Evolutionary conservation across 2,797 vertebrate species (phyloP), one percentile per base, ranked within the genome.

Genomic region (Columba guinea): DNA sequence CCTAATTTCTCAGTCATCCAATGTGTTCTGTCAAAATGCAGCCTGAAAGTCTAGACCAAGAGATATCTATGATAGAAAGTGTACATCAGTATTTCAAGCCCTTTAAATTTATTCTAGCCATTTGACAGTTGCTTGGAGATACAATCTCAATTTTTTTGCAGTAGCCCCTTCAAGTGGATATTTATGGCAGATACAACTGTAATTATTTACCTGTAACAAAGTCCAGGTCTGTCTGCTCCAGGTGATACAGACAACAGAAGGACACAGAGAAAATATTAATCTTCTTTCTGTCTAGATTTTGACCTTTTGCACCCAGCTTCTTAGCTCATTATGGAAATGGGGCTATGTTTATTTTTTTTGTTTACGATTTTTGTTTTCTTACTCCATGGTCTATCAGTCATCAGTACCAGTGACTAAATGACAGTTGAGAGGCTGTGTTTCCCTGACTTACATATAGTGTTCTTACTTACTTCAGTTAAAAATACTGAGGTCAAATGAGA

Each of bases 141-240:
- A 98, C 97, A 97, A 98, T 98, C 98, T 98, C 97, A 98, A 98
- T 98, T 98, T 96, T 97, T 98, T 98, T 98, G 97, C 97, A 97
- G 97, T 97, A 98, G 97, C 95, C 97, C 97, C 97, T 98, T 98
- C 98, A 98, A 98, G 93, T 91, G 97, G 97, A 98, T 98, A 98
- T 98, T 98, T 98, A 98, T 98, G 98, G 97, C 97, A 97, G 98
- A 98, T 98, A 98, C 98, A 98, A 98, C 97, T 98, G 97, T 98
- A 98, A 98, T 98, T 98, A 98, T 98, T 98, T 98, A 98, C 97
- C 98, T 98, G 98, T 98, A 98, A 98, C 98, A 98, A 98, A 98
- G 98, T 98, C 98, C 98, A 98, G 98, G 97, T 97, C 98, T 98
- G 97, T 97, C 97, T 98, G 97, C 96, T 98, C 97, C 98, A 98